Evolutionary conservation across 2,797 vertebrate genomes (phyloP), one percentile per base, ranked within the genome.

Genomic region (Ceryle rudis): DNA sequence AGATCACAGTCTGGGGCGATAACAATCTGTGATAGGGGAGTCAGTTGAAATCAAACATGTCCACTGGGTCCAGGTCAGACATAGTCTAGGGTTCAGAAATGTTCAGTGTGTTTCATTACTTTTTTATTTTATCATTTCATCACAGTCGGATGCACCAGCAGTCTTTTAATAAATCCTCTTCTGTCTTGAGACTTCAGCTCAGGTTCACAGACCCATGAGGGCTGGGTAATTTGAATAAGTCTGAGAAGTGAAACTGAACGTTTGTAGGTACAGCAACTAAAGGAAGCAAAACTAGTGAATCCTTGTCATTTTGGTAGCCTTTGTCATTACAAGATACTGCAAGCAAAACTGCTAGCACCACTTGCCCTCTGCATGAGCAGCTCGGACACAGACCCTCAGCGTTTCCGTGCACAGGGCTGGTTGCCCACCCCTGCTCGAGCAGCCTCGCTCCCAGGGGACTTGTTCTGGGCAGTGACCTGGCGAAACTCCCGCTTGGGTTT

Each of bases 231-330:
- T 95, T 96, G 96, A 95, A 74, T 97, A 95, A 87, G 20, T 80
- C 77, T 81, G 95, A 93, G 92, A 96, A 97, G 83, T 96, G 95
- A 96, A 97, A 96, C 88, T 44, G 57, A 82, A 20, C 54, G 23
- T 90, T 81, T 54, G 69, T 90, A 67, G 67, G 65, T 78, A 31
- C 89, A 72, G 72, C 44, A 88, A 31, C 67, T 64, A 49, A 52
- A 70, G 86, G 31, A 78, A 80, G 33, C 62, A 87, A 89, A 72
- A 58, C 37, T 37, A 20, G 31, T 29, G 25, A 47, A 57, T 52
- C 31, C 16, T 73, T 87, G 47, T 72, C 29, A 71, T 77, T 80
- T 87, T 74, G 46, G 44, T 69, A 87, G 33, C 29, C n/a, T 94
- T 89, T 14, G 15, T 85, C 89, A 61, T 84, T 78, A 58, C 29